phyloP scores from a whole-genome alignment of 2,888 invertebrate genomes.

The Cheilosia vulpina region DNA sequence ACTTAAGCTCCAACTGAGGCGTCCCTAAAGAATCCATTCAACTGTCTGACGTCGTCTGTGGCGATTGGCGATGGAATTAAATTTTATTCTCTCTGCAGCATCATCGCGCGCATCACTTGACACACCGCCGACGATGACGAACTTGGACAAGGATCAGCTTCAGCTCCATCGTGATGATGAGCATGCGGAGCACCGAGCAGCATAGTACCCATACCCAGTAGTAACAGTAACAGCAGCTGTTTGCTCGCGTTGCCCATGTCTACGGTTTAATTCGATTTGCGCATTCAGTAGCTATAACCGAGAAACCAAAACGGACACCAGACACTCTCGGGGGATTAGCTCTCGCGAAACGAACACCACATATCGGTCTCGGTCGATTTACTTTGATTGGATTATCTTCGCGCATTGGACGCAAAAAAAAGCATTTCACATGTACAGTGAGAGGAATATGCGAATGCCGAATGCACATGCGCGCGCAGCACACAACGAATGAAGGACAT shows the following conservation, averaged over 20 bases:
- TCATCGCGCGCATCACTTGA: constrained; percentile 16
- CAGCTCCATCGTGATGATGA: constrained; percentile 27
- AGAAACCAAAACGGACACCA: constrained; percentile 21
- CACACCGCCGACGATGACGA: constrained; percentile 39
- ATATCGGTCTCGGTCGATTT: constrained; percentile 69
- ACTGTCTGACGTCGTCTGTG: background rate
- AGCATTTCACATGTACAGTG: background rate
- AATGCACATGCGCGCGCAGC: background rate
- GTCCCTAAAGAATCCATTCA: constrained; percentile 48
- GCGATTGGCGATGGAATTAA: constrained; percentile 47
- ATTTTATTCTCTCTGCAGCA: background rate
- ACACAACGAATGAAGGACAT: constrained; percentile 51
- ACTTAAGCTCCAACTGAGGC: constrained; percentile 21
- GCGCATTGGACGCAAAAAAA: constrained; percentile 10
- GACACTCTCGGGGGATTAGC: constrained; percentile 51
- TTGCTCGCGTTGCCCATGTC: constrained; percentile 32
- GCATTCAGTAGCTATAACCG: constrained; percentile 54
- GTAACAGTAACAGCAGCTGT: constrained; percentile 29
- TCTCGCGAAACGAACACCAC: constrained; percentile 32
- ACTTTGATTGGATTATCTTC: constrained; percentile 71
- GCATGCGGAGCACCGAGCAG: background rate
- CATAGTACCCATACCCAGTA: no score
- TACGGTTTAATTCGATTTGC: constrained; percentile 66
- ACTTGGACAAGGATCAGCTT: constrained; percentile 27
- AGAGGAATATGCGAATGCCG: constrained; percentile 16